phyloP scores from a whole-genome alignment of 1,140 invertebrate species.

The Bradysia coprophila region DNA sequence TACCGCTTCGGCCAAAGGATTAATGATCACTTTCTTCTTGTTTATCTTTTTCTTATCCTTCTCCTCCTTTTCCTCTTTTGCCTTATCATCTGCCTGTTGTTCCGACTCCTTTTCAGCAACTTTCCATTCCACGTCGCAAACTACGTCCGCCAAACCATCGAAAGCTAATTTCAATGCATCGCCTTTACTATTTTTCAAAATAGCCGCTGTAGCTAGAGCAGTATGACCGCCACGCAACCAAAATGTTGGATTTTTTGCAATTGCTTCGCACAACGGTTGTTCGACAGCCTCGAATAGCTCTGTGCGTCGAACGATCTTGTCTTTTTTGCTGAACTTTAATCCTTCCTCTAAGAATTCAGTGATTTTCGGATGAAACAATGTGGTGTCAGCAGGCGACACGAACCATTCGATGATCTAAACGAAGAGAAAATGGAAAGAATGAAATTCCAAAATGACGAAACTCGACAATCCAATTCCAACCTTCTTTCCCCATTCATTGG shows the following conservation, averaged over 20 bases:
- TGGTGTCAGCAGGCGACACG: constrained; percentile 53
- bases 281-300: constrained; percentile 55
- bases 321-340: constrained; percentile 62
- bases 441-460: constrained; percentile 4
- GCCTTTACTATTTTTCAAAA: constrained; percentile 37
- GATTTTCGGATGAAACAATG: constrained; percentile 53
- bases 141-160: constrained; percentile 23
- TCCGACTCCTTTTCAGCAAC: constrained; percentile 13
- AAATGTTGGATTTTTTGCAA: constrained; percentile 36
- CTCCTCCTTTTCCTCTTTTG: constrained; percentile 4
- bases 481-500: constrained; percentile 51
- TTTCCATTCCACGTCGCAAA: constrained; percentile 25
- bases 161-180: constrained; percentile 4
- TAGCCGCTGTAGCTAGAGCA: constrained; percentile 46
- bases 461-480: constrained; percentile 14
- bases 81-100: background rate
- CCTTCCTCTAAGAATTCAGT: constrained; percentile 52
- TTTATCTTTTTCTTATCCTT: constrained; percentile 14
- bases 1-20: constrained; percentile 19
- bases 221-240: constrained; percentile 52
- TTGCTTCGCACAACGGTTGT: constrained; percentile 36
- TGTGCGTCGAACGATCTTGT: constrained; percentile 40
- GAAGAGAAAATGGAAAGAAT: too few species aligned
- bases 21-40: constrained; percentile 18
- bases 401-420: constrained; percentile 60